phyloP scores from a whole-genome alignment of 2,888 invertebrate species.

The Scaptomyza reducta region DNA sequence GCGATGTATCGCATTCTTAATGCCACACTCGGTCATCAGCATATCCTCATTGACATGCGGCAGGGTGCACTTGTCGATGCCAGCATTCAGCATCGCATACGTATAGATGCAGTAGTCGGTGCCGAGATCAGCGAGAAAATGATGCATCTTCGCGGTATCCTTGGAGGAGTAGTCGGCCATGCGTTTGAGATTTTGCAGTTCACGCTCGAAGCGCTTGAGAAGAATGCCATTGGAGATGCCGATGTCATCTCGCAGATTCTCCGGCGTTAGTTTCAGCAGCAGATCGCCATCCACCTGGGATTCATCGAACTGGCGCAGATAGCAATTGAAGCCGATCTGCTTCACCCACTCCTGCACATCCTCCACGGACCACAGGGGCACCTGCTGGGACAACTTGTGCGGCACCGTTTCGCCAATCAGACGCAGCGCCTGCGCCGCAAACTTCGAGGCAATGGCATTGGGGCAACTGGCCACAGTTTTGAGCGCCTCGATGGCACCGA shows the following conservation, averaged over 20 bases:
- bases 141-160: slow-evolving; percentile 95
- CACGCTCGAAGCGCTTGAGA: slow-evolving; percentile 95
- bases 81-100: slow-evolving; percentile 97
- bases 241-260: slow-evolving; percentile 96
- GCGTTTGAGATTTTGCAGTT: slow-evolving; percentile 95
- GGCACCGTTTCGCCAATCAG: slow-evolving; percentile 98
- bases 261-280: slow-evolving; percentile 94
- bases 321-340: slow-evolving; percentile 96
- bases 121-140: slow-evolving; percentile 92
- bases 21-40: slow-evolving; percentile 94
- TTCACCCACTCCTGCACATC: slow-evolving; percentile 99
- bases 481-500: slow-evolving; percentile 96
- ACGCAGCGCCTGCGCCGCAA: slow-evolving; percentile 95
- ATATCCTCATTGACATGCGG: slow-evolving; percentile 96
- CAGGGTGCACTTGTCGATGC: slow-evolving; percentile 95
- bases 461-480: slow-evolving; percentile 99
- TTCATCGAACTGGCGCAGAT: slow-evolving; percentile 92
- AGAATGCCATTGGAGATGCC: slow-evolving; percentile 96
- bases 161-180: slow-evolving; percentile 98
- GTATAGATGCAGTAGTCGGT: slow-evolving; percentile 97
- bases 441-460: slow-evolving; percentile 98
- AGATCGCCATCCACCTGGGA: slow-evolving; percentile 99
- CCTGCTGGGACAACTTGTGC: slow-evolving; percentile 98
- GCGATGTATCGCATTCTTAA: slow-evolving; percentile 97
- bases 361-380: slow-evolving; percentile 98